Percentiles rank a stretch among this genome's conserved stretches.
phyloP scores from a whole-genome alignment of 1,140 invertebrate species.

The Condylostylus longicornis region DNA sequence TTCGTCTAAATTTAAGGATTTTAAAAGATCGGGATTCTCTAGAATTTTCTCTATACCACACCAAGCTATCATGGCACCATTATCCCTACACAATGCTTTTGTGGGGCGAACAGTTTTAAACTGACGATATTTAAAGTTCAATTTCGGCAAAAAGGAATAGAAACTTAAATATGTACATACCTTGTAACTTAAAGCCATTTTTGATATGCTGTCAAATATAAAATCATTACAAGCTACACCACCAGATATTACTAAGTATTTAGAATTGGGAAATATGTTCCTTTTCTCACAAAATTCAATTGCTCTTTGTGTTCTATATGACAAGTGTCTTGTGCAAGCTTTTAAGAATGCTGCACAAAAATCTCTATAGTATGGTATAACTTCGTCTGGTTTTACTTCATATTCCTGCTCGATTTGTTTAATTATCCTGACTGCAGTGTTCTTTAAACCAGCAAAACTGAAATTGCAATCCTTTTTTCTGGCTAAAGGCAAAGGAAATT shows the following conservation, averaged over 20 bases:
- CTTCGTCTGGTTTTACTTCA: slow-evolving; percentile 36
- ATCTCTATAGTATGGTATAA: slow-evolving; percentile 67
- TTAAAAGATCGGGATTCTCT: too few species aligned
- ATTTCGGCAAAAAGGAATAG: too few species aligned
- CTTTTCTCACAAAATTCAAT: slow-evolving; percentile 54
- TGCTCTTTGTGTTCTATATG: slow-evolving; percentile 64
- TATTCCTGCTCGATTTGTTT: slow-evolving; percentile 42
- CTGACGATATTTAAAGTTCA: too few species aligned
- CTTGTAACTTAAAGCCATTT: slow-evolving; percentile 48
- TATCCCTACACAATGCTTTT: slow-evolving; percentile 84
- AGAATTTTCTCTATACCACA: slow-evolving; percentile 71
- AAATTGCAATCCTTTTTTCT: slow-evolving; percentile 63
- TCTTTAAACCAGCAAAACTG: slow-evolving; percentile 65
- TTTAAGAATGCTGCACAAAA: slow-evolving; percentile 75
- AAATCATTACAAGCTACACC: slow-evolving; percentile 89
- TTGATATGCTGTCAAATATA: slow-evolving; percentile 50
- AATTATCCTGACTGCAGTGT: slow-evolving; percentile 37
- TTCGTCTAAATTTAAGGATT: too few species aligned
- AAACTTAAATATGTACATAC: slow-evolving; percentile 51
- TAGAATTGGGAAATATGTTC: slow-evolving; percentile 39
- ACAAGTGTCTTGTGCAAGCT: slow-evolving; percentile 60
- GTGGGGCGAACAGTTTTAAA: too few species aligned
- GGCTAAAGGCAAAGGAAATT: slow-evolving; percentile 45
- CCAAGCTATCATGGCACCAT: slow-evolving; percentile 99
- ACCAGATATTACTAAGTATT: slow-evolving; percentile 71